Evolutionary conservation across 2,888 invertebrate species (phyloP).

Genomic region (Drosophila nr. perissopoda): DNA sequence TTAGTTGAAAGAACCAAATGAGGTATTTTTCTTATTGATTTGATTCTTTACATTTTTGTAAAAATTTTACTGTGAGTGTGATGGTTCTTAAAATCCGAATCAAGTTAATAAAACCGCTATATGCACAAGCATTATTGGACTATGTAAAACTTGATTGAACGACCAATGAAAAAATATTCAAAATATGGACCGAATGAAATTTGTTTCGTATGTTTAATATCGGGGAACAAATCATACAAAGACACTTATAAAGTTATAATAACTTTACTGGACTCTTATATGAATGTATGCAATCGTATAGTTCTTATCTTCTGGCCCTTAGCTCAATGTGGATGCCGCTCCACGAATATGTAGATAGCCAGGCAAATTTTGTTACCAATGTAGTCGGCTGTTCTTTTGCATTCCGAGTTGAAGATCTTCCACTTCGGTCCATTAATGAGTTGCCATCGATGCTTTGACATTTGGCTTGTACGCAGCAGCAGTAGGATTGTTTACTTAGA

Average conservation of each 20-base stretch:
- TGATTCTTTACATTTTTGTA: background rate
- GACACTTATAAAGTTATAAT: background rate
- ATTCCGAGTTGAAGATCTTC: conserved; percentile 16
- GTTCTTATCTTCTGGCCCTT: background rate
- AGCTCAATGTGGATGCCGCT: background rate
- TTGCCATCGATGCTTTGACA: conserved; percentile 74
- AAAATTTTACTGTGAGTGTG: background rate
- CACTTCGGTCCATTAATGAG: conserved; percentile 69
- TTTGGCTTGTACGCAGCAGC: conserved; percentile 59
- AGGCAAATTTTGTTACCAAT: conserved; percentile 6
- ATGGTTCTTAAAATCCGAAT: background rate
- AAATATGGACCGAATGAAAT: background rate
- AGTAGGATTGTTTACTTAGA: conserved; percentile 59
- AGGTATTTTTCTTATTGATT: background rate
- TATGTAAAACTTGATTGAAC: background rate
- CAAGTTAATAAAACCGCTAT: background rate
- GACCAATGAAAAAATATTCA: background rate
- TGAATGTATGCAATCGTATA: background rate
- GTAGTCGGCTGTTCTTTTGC: background rate
- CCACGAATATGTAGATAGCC: background rate
- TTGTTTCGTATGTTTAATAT: background rate
- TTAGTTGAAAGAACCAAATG: background rate
- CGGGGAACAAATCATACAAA: too few species aligned
- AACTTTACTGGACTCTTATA: background rate
- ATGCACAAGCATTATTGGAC: background rate